Evolutionary conservation across 2,888 invertebrate species (phyloP).

Genomic region (Calameuta idolon): DNA sequence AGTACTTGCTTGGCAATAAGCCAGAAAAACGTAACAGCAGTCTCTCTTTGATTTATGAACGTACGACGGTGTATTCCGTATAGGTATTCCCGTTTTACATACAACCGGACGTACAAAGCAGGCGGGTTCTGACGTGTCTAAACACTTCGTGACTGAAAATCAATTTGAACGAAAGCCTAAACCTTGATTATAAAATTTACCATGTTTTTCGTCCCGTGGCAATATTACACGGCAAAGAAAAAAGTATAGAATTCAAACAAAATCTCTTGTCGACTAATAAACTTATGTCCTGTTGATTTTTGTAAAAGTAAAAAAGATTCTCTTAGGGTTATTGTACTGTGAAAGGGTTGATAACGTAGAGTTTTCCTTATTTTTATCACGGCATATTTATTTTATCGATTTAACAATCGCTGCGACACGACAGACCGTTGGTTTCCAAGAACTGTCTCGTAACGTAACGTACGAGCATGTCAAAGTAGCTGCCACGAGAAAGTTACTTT

Average conservation of each 20-base stretch:
- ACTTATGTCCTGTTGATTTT: neutral
- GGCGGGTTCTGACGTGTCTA: no score
- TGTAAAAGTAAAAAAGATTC: neutral
- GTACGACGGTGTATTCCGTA: neutral
- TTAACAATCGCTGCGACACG: neutral
- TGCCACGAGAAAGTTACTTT: neutral
- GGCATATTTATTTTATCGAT: neutral
- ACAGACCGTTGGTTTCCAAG: neutral
- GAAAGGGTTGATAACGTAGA: neutral
- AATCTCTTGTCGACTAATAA: neutral
- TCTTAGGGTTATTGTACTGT: neutral
- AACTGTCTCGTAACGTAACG: neutral
- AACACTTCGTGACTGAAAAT: no score
- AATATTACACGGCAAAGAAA: neutral
- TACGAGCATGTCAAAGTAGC: neutral
- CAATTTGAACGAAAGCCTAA: neutral
- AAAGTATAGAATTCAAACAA: neutral
- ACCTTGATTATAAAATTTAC: neutral
- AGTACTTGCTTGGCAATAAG: neutral
- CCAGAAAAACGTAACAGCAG: neutral
- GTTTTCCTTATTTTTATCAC: neutral
- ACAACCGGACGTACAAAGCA: neutral
- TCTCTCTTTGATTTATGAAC: conserved; percentile 2
- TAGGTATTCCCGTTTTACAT: neutral
- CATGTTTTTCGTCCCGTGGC: neutral